Evolutionary conservation across 2,888 invertebrate species (phyloP).

Genomic region (Brachyptera putata): DNA sequence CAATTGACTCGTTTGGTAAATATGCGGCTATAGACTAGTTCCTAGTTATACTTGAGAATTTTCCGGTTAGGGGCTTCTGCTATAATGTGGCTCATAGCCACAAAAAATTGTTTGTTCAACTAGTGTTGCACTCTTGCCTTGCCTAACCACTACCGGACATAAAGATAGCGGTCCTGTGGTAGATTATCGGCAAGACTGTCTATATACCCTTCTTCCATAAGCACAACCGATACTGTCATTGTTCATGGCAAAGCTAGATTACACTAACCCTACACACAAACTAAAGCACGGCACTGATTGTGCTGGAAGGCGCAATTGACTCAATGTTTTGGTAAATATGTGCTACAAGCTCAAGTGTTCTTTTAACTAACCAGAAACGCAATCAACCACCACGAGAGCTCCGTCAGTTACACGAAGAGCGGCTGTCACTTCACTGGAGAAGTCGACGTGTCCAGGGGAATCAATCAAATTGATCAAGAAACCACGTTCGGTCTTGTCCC

Average conservation of each 20-base stretch:
- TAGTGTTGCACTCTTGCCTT: conserved; percentile 12
- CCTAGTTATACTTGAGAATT: too few species aligned
- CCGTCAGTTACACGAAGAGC: conserved; percentile 99
- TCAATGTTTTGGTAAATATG: too few species aligned
- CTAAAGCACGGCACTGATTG: conserved; percentile 43
- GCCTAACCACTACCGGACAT: conserved; percentile 24
- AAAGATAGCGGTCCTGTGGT: conserved; percentile 31
- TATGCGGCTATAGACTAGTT: too few species aligned
- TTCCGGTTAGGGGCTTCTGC: too few species aligned
- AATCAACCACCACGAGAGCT: conserved; percentile 98
- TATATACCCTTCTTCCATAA: conserved; percentile 29
- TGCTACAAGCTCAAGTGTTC: too few species aligned
- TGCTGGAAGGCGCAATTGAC: too few species aligned
- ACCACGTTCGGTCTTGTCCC: conserved; percentile 86
- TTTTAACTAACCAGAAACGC: conserved; percentile 92
- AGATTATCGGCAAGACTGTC: conserved; percentile 10
- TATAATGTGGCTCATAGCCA: too few species aligned
- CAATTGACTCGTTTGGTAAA: too few species aligned
- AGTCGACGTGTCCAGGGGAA: conserved; percentile 99
- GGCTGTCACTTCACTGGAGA: conserved; percentile 99
- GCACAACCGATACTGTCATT: conserved; percentile 30
- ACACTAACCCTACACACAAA: conserved; percentile 29
- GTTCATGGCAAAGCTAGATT: conserved; percentile 13
- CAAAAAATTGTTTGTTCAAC: too few species aligned
- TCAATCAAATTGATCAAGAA: conserved; percentile 99